These are phyloP conservation scores for Tretioscincus oriximinensis DNA, from an alignment of 2,113 vertebrate species.

Conservation along the genomic window DNA sequence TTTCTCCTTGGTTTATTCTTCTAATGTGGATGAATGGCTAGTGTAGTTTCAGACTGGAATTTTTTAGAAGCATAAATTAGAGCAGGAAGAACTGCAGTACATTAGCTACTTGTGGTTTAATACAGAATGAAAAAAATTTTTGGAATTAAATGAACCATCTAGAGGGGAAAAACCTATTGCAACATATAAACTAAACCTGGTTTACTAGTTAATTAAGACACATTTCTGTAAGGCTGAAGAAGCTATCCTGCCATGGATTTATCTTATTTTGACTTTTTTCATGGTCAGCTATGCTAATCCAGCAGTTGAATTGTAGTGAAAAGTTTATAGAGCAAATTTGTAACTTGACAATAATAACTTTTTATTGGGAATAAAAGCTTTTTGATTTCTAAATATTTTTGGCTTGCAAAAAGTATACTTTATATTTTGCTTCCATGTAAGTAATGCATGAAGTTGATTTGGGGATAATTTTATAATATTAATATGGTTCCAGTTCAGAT, in stretches of 20 bases:
- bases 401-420: too few relatives aligned
- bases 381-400: not conserved
- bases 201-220: not conserved
- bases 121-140: not conserved
- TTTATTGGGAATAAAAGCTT: not conserved
- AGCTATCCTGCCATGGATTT: not conserved
- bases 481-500: not conserved
- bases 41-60: constrained; percentile 13
- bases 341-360: not conserved
- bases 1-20: constrained; percentile 11
- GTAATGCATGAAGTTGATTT: not conserved
- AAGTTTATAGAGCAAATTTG: not conserved
- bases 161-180: not conserved
- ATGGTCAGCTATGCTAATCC: not conserved
- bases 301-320: not conserved
- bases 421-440: not conserved
- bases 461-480: not conserved
- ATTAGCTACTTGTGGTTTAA: constrained; percentile 16
- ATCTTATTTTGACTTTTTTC: not conserved
- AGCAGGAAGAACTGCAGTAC: not conserved
- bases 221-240: not conserved
- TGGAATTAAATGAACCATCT: not conserved
- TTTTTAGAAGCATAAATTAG: constrained; percentile 21
- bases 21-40: constrained; percentile 14
- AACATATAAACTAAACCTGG: not conserved